Conservation (phyloP, 2,113 vertebrate species). For the Lutjanus erythropterus region DNA sequence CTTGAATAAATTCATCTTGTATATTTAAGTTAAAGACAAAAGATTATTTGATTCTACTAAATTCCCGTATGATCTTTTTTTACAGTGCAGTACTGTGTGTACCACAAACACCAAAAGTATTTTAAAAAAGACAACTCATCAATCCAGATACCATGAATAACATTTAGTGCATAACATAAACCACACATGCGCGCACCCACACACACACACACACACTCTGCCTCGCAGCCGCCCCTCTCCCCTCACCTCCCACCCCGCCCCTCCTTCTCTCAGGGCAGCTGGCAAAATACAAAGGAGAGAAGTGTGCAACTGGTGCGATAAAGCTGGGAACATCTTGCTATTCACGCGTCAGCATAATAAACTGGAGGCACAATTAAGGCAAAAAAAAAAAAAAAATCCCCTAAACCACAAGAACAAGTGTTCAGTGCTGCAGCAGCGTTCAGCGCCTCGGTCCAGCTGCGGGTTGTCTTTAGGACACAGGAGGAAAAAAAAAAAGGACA, state of each 20-base stretch:
- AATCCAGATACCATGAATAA: conserved; percentile 36
- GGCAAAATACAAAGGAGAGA: conserved; percentile 85
- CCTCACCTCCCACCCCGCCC: too few species aligned
- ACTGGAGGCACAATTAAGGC: conserved; percentile 75
- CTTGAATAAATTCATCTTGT: too few species aligned
- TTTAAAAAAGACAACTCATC: conserved; percentile 35
- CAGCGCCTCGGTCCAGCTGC: conserved; percentile 70
- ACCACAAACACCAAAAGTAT: conserved; percentile 1
- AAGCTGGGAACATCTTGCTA: conserved; percentile 83
- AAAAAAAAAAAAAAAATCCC: not conserved
- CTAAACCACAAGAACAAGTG: conserved; percentile 62
- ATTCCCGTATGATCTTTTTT: too few species aligned
- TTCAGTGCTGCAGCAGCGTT: conserved; percentile 52
- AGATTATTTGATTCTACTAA: too few species aligned
- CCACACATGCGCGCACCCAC: conserved; percentile 25
- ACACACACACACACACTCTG: conserved; percentile 53
- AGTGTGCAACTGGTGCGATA: conserved; percentile 86
- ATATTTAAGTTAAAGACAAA: too few species aligned
- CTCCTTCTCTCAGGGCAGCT: conserved; percentile 79
- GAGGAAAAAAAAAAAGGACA: conserved; percentile 44
- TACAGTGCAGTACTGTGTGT: not conserved
- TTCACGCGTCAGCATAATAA: conserved; percentile 81
- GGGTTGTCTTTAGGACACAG: conserved; percentile 66
- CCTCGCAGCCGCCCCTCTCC: conserved; percentile 12
- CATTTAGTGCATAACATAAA: conserved; percentile 33